These are phyloP conservation scores for Thaumatotibia leucotreta DNA, from an alignment of 1,140 invertebrate genomes.

Conservation along the genomic window DNA sequence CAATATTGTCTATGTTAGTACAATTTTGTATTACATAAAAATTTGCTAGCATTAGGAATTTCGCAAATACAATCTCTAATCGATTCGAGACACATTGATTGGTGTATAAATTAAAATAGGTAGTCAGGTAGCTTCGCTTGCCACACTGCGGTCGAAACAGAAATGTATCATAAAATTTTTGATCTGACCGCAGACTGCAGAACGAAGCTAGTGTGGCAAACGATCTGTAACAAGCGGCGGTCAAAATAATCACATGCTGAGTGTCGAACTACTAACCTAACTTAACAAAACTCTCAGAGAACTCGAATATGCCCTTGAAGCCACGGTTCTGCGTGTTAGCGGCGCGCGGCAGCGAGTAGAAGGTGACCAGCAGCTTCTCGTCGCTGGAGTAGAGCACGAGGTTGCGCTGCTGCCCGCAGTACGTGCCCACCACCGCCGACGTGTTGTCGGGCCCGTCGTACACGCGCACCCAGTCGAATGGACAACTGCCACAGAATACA, in stretches of 20 bases:
- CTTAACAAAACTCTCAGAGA: slow-evolving; percentile 97
- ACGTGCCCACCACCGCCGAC: slow-evolving; percentile 94
- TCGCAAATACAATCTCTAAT: no score
- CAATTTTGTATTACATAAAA: no score
- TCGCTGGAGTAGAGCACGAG: slow-evolving; percentile 96
- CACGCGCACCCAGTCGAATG: slow-evolving; percentile 98
- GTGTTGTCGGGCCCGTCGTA: slow-evolving; percentile 94
- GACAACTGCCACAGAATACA: slow-evolving; percentile 86
- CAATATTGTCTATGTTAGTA: no score
- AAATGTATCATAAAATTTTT: no score
- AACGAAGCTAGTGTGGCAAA: no score
- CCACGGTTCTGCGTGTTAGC: slow-evolving; percentile 96
- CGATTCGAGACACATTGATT: no score
- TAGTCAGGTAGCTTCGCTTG: no score
- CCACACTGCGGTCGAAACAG: no score
- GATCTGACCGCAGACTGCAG: no score
- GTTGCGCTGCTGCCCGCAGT: slow-evolving; percentile 98
- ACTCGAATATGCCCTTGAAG: slow-evolving; percentile 97
- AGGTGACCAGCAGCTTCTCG: slow-evolving; percentile 91
- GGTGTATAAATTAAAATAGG: no score
- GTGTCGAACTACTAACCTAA: slow-evolving; percentile 81
- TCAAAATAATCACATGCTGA: background rate
- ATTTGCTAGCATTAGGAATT: no score
- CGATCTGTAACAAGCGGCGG: no score
- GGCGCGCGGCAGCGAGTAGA: slow-evolving; percentile 91